Evolutionary conservation across 2,888 invertebrate genomes (phyloP).

Genomic region (Falcaria lacertinaria): DNA sequence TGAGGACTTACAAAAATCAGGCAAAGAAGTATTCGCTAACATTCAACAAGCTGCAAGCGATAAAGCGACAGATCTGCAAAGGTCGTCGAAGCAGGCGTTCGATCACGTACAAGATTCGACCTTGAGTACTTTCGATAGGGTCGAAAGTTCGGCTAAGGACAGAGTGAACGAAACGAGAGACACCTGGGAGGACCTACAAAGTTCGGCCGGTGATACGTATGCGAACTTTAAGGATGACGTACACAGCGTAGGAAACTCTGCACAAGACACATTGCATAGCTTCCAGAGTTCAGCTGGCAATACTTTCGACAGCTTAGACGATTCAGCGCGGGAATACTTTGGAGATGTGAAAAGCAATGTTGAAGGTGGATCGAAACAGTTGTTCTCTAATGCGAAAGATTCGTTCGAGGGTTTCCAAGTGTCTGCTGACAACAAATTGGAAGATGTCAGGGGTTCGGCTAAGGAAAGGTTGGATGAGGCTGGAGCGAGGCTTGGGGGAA

Average conservation of each 20-base stretch:
- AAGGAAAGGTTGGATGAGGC: constrained; percentile 45
- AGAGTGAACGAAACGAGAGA: constrained; percentile 58
- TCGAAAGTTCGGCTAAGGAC: constrained; percentile 73
- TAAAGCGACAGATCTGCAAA: constrained; percentile 41
- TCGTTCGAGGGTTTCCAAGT: constrained; percentile 71
- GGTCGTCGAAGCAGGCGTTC: constrained; percentile 57
- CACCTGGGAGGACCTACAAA: constrained; percentile 66
- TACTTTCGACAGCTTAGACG: constrained; percentile 70
- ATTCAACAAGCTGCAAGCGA: constrained; percentile 40
- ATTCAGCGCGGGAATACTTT: constrained; percentile 55
- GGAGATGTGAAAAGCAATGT: constrained; percentile 45
- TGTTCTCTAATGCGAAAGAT: constrained; percentile 57
- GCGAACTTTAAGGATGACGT: constrained; percentile 63
- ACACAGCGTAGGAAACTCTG: constrained; percentile 59
- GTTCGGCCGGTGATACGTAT: constrained; percentile 65
- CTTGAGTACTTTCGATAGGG: constrained; percentile 68
- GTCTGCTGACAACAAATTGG: constrained; percentile 65
- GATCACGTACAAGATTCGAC: constrained; percentile 62
- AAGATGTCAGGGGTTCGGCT: constrained; percentile 54
- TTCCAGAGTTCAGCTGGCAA: constrained; percentile 74
- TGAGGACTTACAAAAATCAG: constrained; percentile 28
- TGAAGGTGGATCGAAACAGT: constrained; percentile 47
- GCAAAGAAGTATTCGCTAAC: constrained; percentile 42
- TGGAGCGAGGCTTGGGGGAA: constrained; percentile 46
- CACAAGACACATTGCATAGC: constrained; percentile 68